Evolutionary conservation across 2,113 vertebrate species (phyloP).

Genomic region (Porphyrio hochstetteri): DNA sequence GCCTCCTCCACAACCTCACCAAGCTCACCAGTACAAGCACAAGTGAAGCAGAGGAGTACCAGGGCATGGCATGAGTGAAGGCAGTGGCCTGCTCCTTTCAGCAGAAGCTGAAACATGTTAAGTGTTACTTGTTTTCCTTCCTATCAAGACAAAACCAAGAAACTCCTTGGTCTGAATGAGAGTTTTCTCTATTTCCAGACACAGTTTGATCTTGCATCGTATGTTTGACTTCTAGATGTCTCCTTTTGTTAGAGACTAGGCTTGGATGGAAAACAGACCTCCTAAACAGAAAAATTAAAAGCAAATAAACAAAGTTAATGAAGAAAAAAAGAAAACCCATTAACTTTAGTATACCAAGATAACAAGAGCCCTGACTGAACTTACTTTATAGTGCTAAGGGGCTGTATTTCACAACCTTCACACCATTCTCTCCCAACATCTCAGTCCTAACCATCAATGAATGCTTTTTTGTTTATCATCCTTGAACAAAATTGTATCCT

Average conservation of each 20-base stretch:
- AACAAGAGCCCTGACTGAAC: not conserved
- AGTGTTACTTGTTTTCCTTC: not conserved
- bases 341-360: not conserved
- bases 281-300: constrained; percentile 22
- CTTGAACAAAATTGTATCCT: not conserved
- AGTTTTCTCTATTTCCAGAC: not conserved
- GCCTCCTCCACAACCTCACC: accelerated
- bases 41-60: not conserved
- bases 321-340: not conserved
- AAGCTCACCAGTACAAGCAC: not conserved
- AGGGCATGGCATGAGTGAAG: accelerated
- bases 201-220: not conserved
- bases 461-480: not conserved
- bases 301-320: not conserved
- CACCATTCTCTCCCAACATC: not conserved
- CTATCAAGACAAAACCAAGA: not conserved
- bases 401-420: not conserved
- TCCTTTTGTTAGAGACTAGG: not conserved
- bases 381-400: not conserved
- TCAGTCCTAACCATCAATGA: not conserved
- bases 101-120: not conserved
- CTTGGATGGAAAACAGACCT: not conserved
- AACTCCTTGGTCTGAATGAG: not conserved
- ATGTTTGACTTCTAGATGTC: not conserved
- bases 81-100: not conserved